Conservation (phyloP, 1,140 invertebrate genomes). For the Alviniconcha marisindica region DNA sequence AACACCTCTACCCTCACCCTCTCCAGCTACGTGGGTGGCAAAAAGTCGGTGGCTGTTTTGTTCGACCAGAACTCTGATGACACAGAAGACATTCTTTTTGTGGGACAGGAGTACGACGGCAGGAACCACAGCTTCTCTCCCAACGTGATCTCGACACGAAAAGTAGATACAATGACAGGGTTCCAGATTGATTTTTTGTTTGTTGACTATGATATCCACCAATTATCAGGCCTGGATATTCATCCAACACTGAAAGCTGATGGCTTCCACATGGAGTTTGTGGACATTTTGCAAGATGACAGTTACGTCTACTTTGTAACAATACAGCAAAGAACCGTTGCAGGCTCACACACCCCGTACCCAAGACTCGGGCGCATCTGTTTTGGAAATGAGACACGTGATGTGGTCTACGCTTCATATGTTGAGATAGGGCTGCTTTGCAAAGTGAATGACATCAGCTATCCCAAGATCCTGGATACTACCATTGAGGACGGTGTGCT, state of each 20-base stretch:
- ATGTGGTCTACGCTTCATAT: constrained; percentile 47
- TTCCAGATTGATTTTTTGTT: constrained; percentile 36
- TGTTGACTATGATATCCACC: neutral
- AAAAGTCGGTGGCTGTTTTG: constrained; percentile 47
- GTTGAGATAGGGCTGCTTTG: constrained; percentile 52
- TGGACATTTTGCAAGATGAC: constrained; percentile 49
- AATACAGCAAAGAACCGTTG: constrained; percentile 46
- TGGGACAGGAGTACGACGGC: constrained; percentile 54
- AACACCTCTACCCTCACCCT: constrained; percentile 20
- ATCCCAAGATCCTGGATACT: constrained; percentile 46
- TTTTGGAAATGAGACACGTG: too few species aligned
- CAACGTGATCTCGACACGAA: constrained; percentile 48
- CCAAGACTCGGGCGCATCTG: constrained; percentile 53
- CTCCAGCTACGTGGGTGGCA: constrained; percentile 49
- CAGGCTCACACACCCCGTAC: neutral
- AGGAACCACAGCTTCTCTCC: constrained; percentile 45
- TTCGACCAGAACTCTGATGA: constrained; percentile 27
- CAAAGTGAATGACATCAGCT: constrained; percentile 28
- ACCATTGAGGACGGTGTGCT: constrained; percentile 30
- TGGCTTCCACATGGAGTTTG: constrained; percentile 49
- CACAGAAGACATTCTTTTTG: constrained; percentile 41
- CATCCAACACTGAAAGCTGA: neutral
- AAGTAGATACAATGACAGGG: constrained; percentile 31
- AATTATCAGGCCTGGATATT: constrained; percentile 49
- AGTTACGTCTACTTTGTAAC: constrained; percentile 51